Evolutionary conservation across 23 tunicate species (phyloP).

Genomic region (Phallusia fumigata): DNA sequence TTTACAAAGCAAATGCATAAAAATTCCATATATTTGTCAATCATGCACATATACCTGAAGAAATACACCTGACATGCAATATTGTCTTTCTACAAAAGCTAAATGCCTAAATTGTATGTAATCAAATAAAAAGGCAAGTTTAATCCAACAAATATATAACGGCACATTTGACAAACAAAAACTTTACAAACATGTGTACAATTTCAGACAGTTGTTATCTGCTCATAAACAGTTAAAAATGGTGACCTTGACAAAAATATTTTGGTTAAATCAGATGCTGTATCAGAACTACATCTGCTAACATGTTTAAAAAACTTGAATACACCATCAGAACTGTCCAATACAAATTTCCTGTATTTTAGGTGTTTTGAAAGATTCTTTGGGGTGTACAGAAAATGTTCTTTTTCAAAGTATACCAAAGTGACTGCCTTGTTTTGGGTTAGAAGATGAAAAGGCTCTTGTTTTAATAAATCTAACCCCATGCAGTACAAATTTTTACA

Average conservation of each 20-base stretch:
- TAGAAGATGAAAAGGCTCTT: background rate
- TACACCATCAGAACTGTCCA: background rate
- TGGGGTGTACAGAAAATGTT: background rate
- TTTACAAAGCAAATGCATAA: no score
- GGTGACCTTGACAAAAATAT: background rate
- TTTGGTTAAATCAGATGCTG: background rate
- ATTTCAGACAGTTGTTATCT: background rate
- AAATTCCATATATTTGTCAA: no score
- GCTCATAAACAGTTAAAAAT: background rate
- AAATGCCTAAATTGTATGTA: no score
- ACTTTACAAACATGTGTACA: background rate
- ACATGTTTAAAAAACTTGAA: background rate
- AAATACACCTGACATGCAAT: no score
- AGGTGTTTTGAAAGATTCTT: background rate
- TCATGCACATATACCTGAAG: no score
- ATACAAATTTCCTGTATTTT: background rate
- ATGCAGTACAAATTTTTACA: background rate
- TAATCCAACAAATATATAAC: no score
- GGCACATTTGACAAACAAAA: no score
- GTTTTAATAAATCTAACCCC: background rate
- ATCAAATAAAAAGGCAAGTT: no score
- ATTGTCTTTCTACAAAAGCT: no score
- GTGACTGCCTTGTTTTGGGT: background rate
- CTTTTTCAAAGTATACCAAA: background rate
- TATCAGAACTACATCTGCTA: background rate